Conservation (phyloP, 2,888 invertebrate genomes). For the Oscheius sp. region DNA sequence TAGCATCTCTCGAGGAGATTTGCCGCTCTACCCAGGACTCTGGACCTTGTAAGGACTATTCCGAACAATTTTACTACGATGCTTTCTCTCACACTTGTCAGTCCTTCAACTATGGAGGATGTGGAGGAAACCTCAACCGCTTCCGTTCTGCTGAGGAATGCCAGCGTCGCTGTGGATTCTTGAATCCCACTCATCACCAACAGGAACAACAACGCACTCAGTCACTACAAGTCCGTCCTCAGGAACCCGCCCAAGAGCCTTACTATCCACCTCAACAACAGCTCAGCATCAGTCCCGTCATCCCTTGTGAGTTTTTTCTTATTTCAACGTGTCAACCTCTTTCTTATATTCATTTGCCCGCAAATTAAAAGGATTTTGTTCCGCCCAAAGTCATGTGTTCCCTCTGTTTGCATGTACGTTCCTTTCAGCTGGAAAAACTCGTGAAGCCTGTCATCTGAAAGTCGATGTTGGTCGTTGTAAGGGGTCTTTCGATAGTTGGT, state of each 20-base stretch:
- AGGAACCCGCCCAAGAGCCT: constrained; percentile 26
- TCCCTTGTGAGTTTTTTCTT: constrained; percentile 40
- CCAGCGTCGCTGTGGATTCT: constrained; percentile 55
- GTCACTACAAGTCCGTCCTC: not conserved
- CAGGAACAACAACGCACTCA: constrained; percentile 4
- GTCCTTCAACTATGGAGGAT: constrained; percentile 66
- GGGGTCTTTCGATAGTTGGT: constrained; percentile 64
- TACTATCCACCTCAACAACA: constrained; percentile 7
- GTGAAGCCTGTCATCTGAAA: constrained; percentile 61
- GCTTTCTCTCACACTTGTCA: constrained; percentile 47
- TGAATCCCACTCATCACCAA: constrained; percentile 23
- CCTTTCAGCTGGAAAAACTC: constrained; percentile 54
- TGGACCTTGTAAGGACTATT: constrained; percentile 84
- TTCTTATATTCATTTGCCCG: not conserved
- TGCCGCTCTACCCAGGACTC: constrained; percentile 70
- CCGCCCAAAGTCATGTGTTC: not conserved
- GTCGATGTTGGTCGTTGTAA: constrained; percentile 65
- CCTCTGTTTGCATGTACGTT: constrained; percentile 26
- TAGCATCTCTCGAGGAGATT: constrained; percentile 53
- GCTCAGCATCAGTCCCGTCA: constrained; percentile 27
- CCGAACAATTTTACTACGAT: constrained; percentile 73
- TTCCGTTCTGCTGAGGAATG: constrained; percentile 61
- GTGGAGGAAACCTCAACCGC: constrained; percentile 67
- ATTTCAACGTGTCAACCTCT: not conserved
- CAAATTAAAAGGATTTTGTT: not conserved